Percentiles rank a stretch among this genome's conserved stretches.
Conservation (phyloP, 2,888 invertebrate species). For the Dicroscelio sp. region DNA sequence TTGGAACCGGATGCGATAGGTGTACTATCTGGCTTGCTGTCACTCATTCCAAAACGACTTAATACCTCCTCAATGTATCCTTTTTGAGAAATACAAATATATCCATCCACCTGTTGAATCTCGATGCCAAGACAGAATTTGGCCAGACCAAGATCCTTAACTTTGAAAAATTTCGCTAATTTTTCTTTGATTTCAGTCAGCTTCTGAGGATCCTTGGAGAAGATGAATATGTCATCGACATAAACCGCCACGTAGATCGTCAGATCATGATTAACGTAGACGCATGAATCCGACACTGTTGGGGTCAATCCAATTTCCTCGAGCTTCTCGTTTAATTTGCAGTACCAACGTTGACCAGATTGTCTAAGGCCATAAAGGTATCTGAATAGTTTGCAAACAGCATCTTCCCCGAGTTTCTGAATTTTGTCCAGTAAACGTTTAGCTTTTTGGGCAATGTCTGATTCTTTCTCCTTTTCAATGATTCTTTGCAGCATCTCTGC, state of each 20-base stretch:
- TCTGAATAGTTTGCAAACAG: too few species aligned
- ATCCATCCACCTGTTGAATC: not conserved
- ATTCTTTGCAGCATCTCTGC: not conserved
- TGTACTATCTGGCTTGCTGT: not conserved
- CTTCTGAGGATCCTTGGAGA: not conserved
- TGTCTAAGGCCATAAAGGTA: too few species aligned
- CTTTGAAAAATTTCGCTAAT: not conserved
- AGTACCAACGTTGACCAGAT: not conserved
- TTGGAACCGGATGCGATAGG: not conserved
- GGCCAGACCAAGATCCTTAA: slow-evolving; percentile 3
- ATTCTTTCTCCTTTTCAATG: not conserved
- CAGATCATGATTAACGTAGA: not conserved
- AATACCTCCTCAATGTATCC: not conserved
- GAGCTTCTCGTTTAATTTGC: not conserved
- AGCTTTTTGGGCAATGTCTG: too few species aligned
- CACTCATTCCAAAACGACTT: not conserved
- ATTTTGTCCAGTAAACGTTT: not conserved
- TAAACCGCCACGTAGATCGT: not conserved
- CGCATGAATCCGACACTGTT: slow-evolving; percentile 38
- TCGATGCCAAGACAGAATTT: not conserved
- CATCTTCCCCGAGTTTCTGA: not conserved
- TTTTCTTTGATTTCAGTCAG: not conserved
- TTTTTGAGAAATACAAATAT: not conserved
- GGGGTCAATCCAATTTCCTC: not conserved
- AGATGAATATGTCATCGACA: slow-evolving; percentile 39